These are phyloP conservation scores for Calyptomena viridis DNA, from an alignment of 2,113 vertebrate species.

Conservation along the genomic window DNA sequence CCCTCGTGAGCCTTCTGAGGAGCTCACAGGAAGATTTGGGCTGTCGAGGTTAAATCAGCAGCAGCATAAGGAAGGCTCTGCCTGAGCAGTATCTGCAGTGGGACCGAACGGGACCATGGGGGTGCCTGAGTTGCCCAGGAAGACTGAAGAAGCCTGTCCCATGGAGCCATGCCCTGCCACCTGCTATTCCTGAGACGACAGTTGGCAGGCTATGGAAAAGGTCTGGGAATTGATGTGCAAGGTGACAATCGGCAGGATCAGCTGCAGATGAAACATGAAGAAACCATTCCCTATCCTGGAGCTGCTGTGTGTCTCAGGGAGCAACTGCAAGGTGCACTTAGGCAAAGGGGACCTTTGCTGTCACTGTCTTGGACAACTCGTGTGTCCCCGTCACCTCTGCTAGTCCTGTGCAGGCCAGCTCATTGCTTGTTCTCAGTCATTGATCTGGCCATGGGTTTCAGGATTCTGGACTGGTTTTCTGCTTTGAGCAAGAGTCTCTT, in stretches of 20 bases:
- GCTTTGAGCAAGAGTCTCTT: background rate
- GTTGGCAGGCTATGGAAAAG: background rate
- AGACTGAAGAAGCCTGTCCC: background rate
- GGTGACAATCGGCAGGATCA: background rate
- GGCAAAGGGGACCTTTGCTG: background rate
- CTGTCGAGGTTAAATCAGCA: background rate
- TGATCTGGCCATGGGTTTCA: background rate
- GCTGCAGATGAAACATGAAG: background rate
- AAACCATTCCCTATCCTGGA: background rate
- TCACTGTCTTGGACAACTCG: background rate
- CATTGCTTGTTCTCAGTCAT: rapidly evolving
- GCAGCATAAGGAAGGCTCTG: background rate
- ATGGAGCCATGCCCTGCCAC: background rate
- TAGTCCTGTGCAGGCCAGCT: background rate
- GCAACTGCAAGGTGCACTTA: background rate
- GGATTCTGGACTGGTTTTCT: background rate
- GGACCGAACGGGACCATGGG: background rate
- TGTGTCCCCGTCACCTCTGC: background rate
- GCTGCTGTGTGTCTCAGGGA: background rate
- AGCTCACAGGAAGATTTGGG: background rate
- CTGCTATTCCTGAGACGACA: background rate
- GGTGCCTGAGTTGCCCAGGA: background rate
- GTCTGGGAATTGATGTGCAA: background rate
- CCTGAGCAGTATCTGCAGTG: background rate
- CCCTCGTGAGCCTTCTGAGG: background rate